A percentile compares a stretch with the other conserved stretches of the same genome.
These are phyloP conservation scores for Sceloporus tristichus DNA, from an alignment of 2,113 vertebrate species.

Conservation along the genomic window DNA sequence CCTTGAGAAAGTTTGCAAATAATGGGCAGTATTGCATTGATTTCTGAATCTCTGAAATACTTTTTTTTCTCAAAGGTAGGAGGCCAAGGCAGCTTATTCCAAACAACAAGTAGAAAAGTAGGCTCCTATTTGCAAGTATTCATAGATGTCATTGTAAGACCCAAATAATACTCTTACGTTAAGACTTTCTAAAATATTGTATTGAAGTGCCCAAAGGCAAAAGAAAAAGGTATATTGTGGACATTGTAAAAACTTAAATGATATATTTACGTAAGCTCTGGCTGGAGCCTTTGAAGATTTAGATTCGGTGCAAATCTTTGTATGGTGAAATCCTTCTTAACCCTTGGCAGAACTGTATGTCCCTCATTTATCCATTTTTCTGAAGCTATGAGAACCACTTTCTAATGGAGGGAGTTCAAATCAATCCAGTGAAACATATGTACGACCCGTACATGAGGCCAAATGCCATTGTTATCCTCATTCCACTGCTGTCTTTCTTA, in stretches of 20 bases:
- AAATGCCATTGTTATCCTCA: background rate
- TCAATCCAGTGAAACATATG: background rate
- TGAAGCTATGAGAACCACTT: background rate
- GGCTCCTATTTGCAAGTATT: background rate
- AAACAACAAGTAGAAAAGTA: background rate
- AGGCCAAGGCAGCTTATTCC: too few relatives aligned
- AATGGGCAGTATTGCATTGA: background rate
- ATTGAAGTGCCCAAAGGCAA: background rate
- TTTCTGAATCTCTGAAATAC: background rate
- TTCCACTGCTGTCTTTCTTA: background rate
- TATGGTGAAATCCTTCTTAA: too few relatives aligned
- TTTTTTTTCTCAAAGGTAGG: background rate
- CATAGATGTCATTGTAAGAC: background rate
- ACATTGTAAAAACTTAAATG: too few relatives aligned
- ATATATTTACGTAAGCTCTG: too few relatives aligned
- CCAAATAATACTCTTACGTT: background rate
- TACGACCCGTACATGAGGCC: background rate
- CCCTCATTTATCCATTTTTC: too few relatives aligned
- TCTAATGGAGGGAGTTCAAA: background rate
- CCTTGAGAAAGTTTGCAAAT: background rate
- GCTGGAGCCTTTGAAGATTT: too few relatives aligned
- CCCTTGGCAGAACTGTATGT: too few relatives aligned
- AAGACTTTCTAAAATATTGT: background rate
- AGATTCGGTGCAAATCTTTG: too few relatives aligned
- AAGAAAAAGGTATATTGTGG: background rate